Evolutionary conservation across 2,888 invertebrate genomes (phyloP).

Genomic region (Ctena decussata): DNA sequence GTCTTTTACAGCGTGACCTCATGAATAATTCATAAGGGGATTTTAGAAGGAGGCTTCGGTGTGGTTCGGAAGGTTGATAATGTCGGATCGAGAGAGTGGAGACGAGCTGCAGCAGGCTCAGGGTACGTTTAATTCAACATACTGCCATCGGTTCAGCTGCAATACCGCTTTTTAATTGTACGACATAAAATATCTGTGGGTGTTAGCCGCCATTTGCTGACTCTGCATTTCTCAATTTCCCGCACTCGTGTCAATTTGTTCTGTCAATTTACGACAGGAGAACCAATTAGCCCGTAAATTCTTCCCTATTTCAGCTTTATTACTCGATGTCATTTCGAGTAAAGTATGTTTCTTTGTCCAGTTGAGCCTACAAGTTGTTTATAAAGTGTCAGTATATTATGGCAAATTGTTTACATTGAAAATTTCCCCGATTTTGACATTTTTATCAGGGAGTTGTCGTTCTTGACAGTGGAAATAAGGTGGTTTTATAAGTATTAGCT

Average conservation of each 20-base stretch:
- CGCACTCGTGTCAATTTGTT: constrained; percentile 62
- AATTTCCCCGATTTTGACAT: neutral
- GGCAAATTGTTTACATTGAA: neutral
- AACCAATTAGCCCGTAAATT: neutral
- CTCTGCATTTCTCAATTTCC: constrained; percentile 51
- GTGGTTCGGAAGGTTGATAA: constrained; percentile 86
- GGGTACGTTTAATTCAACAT: constrained; percentile 67
- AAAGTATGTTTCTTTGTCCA: neutral
- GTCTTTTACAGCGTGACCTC: constrained; percentile 65
- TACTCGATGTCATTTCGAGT: neutral
- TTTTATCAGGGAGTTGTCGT: neutral
- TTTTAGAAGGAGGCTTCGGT: constrained; percentile 84
- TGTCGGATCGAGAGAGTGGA: constrained; percentile 87
- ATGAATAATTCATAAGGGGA: constrained; percentile 84
- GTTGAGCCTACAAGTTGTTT: neutral
- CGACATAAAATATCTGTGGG: neutral
- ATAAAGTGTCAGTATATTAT: neutral
- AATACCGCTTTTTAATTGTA: neutral
- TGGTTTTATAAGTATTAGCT: too few relatives aligned
- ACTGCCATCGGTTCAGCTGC: neutral
- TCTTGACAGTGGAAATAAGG: too few relatives aligned
- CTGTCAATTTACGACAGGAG: constrained; percentile 63
- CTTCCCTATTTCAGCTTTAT: neutral
- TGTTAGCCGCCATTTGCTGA: constrained; percentile 49
- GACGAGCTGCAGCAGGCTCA: constrained; percentile 86